These are phyloP conservation scores for Sinocyclocheilus rhinocerous DNA, from an alignment of 2,113 vertebrate species.

Conservation along the genomic window DNA sequence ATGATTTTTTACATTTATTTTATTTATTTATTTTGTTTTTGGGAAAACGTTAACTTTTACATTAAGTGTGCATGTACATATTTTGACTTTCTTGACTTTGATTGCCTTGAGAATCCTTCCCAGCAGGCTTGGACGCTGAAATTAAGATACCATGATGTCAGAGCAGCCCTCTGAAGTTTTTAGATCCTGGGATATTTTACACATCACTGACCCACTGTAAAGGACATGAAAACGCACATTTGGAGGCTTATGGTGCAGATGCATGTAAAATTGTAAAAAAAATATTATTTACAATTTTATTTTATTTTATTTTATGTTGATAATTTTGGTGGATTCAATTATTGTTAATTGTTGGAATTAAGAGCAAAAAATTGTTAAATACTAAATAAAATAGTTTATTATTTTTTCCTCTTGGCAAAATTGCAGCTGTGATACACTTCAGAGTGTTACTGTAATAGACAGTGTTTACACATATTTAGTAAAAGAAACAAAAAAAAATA, in stretches of 20 bases:
- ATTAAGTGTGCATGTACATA: background rate
- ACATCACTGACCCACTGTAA: background rate
- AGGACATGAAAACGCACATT: background rate
- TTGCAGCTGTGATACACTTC: background rate
- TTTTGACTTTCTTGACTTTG: background rate
- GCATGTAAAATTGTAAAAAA: background rate
- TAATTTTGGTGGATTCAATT: no score
- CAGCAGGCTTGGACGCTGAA: background rate
- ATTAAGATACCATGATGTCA: background rate
- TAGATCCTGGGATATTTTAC: background rate
- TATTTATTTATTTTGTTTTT: no score
- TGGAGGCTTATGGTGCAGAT: background rate
- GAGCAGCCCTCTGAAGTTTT: background rate
- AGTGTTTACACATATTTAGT: background rate
- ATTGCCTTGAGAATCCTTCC: background rate
- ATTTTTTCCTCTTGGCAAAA: background rate
- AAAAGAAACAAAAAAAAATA: background rate
- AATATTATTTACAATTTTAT: no score
- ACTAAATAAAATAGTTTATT: no score
- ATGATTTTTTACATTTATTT: no score
- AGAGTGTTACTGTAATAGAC: background rate
- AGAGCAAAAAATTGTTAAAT: no score
- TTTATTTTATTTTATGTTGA: no score
- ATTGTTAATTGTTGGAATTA: no score
- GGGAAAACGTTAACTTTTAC: no score